Conservation (phyloP, 2,888 invertebrate species). For the Torymus aiolomorphi region DNA sequence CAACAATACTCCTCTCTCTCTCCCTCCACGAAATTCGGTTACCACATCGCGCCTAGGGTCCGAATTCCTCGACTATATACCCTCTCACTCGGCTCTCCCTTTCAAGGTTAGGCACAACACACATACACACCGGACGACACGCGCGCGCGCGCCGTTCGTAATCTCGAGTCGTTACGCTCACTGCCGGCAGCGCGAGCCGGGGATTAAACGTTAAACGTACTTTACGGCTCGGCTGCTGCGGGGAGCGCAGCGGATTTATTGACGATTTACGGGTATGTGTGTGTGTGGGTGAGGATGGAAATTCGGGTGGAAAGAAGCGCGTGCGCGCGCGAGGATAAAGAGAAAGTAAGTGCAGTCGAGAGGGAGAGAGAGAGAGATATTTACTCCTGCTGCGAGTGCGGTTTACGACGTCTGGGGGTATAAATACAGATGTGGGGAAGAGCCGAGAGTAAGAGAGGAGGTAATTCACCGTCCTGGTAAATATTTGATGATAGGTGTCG, state of each 20-base stretch:
- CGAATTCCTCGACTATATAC: neutral
- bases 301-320: too few relatives aligned
- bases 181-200: neutral
- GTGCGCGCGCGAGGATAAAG: neutral
- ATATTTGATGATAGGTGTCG: too few relatives aligned
- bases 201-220: constrained; percentile 48
- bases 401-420: too few relatives aligned
- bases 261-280: constrained; percentile 30
- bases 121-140: neutral
- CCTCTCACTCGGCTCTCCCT: too few relatives aligned
- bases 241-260: constrained; percentile 32
- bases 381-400: neutral
- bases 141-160: neutral
- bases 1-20: neutral
- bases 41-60: constrained; percentile 17
- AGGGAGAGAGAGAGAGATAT: neutral
- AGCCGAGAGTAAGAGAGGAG: too few relatives aligned
- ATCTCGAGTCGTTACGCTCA: constrained; percentile 37
- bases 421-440: too few relatives aligned
- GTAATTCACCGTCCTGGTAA: too few relatives aligned
- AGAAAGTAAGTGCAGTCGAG: constrained; percentile 1
- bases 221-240: constrained; percentile 11
- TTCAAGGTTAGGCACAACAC: too few relatives aligned
- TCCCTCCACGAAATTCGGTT: constrained; percentile 21
- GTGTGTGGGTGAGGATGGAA: too few relatives aligned